phyloP scores from a whole-genome alignment of 2,888 invertebrate species.

The Lymantria dispar region DNA sequence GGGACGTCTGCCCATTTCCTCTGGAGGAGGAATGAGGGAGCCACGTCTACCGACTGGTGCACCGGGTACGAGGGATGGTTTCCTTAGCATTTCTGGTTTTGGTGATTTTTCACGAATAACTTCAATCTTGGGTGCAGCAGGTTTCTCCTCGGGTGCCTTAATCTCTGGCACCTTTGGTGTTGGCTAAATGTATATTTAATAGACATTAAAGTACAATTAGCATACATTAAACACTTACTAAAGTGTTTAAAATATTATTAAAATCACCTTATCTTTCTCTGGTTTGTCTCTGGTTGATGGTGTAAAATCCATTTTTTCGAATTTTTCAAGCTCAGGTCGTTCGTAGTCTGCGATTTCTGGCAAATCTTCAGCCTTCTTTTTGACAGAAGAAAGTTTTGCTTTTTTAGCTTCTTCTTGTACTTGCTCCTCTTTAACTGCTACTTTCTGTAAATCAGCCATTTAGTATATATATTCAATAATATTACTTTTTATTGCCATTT shows the following conservation, averaged over 20 bases:
- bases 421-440: slow-evolving; percentile 70
- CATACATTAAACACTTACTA: background rate
- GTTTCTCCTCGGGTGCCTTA: slow-evolving; percentile 83
- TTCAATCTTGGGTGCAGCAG: slow-evolving; percentile 91
- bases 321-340: slow-evolving; percentile 87
- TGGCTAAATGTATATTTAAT: slow-evolving; percentile 33
- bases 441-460: slow-evolving; percentile 63
- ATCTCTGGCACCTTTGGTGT: slow-evolving; percentile 85
- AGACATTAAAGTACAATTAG: background rate
- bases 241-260: background rate
- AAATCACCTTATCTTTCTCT: slow-evolving; percentile 51
- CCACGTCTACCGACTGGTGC: slow-evolving; percentile 84
- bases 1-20: slow-evolving; percentile 92
- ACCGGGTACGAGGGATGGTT: slow-evolving; percentile 88
- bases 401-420: slow-evolving; percentile 74
- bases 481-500: background rate
- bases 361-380: slow-evolving; percentile 81
- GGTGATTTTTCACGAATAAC: slow-evolving; percentile 91
- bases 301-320: slow-evolving; percentile 81
- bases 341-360: slow-evolving; percentile 89
- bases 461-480: slow-evolving; percentile 3
- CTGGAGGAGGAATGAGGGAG: slow-evolving; percentile 94
- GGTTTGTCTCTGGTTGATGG: slow-evolving; percentile 76
- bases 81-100: slow-evolving; percentile 84
- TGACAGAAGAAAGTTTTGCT: slow-evolving; percentile 69